phyloP scores from a whole-genome alignment of 2,797 vertebrate species.

The Artibeus jamaicensis region DNA sequence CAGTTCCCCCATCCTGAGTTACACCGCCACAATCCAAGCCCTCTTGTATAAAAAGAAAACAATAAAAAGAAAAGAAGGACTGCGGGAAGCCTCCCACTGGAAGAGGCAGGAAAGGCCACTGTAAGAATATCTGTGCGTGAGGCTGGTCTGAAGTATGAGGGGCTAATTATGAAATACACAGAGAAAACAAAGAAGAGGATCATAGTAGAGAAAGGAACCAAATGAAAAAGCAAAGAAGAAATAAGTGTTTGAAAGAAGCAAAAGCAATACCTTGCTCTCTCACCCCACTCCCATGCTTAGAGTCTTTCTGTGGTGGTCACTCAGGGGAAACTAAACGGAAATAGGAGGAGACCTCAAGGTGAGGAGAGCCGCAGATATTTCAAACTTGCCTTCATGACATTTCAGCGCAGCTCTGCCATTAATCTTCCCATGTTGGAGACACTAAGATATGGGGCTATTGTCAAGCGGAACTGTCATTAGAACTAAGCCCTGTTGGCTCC shows the following conservation, averaged over 20 bases:
- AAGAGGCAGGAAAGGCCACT: neutral
- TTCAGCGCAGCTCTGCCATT: neutral
- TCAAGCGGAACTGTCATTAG: conserved; percentile 23
- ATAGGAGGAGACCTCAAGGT: neutral
- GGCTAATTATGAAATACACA: neutral
- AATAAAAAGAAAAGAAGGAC: neutral
- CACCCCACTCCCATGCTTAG: neutral
- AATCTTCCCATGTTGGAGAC: conserved; percentile 7
- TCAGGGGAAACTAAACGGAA: neutral
- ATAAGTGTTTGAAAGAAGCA: neutral
- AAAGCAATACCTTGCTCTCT: neutral
- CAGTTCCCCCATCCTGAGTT: neutral
- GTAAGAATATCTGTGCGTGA: neutral
- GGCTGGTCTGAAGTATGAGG: neutral
- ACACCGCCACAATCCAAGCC: neutral
- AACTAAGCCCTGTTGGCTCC: conserved; percentile 7
- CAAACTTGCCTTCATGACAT: neutral
- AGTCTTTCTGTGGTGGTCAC: neutral
- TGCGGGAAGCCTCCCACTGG: neutral
- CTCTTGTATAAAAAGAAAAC: neutral
- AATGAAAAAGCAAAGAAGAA: neutral
- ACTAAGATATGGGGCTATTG: neutral
- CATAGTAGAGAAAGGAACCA: neutral
- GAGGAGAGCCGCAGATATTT: conserved; percentile 11
- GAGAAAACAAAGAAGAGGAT: neutral